Conservation (phyloP, 92 coral and sea anemone species). For the Anthopleura xanthogrammica region DNA sequence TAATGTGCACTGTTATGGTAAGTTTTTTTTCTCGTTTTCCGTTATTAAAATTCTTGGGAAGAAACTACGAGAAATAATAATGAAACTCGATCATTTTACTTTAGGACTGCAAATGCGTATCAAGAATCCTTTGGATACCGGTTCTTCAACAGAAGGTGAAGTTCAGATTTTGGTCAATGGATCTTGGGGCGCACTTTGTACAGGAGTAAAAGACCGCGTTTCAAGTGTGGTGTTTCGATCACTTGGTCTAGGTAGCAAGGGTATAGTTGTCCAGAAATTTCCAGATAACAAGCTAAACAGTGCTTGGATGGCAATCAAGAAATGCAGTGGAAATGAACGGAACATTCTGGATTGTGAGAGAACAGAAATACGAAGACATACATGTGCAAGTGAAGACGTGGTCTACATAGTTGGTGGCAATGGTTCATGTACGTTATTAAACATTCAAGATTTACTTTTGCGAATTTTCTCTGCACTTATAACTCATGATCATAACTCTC, state of each 20-base stretch:
- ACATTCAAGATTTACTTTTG: too few species aligned
- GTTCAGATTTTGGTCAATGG: neutral
- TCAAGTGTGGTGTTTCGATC: neutral
- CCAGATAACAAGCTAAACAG: neutral
- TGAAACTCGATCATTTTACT: too few species aligned
- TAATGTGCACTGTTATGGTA: neutral
- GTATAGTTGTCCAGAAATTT: neutral
- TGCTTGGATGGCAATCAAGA: neutral
- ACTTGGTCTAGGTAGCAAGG: neutral
- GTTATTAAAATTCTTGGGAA: too few species aligned
- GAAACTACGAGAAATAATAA: too few species aligned
- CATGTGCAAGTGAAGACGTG: neutral
- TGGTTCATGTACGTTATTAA: neutral
- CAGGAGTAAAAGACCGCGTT: neutral
- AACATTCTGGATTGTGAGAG: conserved; percentile 1
- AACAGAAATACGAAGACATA: neutral
- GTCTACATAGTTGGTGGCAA: neutral
- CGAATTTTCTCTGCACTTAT: too few species aligned
- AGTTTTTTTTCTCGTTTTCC: neutral
- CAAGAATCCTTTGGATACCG: neutral
- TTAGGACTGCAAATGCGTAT: neutral
- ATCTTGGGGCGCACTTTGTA: neutral
- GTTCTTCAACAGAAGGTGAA: neutral
- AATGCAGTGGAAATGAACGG: neutral
- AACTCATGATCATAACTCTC: too few species aligned